Base-by-base conservation (phyloP, 1,140 invertebrate genomes). In the Aphelenchoides besseyi region DNA sequence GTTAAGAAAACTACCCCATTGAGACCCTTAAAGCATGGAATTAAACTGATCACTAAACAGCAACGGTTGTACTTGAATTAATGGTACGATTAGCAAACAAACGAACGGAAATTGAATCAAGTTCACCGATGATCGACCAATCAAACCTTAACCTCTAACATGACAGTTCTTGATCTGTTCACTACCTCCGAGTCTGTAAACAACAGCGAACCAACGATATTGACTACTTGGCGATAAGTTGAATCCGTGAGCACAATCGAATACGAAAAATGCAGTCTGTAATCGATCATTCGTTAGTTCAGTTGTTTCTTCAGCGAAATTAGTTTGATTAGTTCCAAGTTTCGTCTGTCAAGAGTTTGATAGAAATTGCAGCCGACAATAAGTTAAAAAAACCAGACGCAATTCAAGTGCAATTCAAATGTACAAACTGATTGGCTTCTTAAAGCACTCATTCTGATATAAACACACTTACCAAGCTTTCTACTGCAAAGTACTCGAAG, bases 401-500 rank as follows among this genome's bases (percentile, higher is more conserved):
- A n/a, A n/a, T n/a, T n/a, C n/a, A n/a, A n/a, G n/a, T n/a, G n/a
- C n/a, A n/a, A n/a, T n/a, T n/a, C n/a, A n/a, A n/a, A n/a, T n/a
- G n/a, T n/a, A n/a, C n/a, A n/a, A n/a, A n/a, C n/a, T n/a, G n/a
- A n/a, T n/a, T n/a, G n/a, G n/a, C n/a, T n/a, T n/a, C n/a, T n/a
- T n/a, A n/a, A n/a, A n/a, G n/a, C n/a, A n/a, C n/a, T n/a, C n/a
- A n/a, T n/a, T n/a, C n/a, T n/a, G n/a, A n/a, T n/a, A n/a, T n/a
- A n/a, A n/a, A n/a, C n/a, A n/a, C 30, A 3, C 59, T 62, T 52
- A 91, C 91, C 86, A 93, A 85, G 75, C 91, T 91, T 86, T 93
- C 91, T 86, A 93, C 93, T 72, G 93, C 93, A 74, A 92, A 91
- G 85, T 94, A 94, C 79, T 93, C 92, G 73, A 91, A 91, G 72